A percentile compares a stretch with the other conserved stretches of the same genome.
phyloP scores from a whole-genome alignment of 2,888 invertebrate species.

The Synanthedon andrenaeformis region DNA sequence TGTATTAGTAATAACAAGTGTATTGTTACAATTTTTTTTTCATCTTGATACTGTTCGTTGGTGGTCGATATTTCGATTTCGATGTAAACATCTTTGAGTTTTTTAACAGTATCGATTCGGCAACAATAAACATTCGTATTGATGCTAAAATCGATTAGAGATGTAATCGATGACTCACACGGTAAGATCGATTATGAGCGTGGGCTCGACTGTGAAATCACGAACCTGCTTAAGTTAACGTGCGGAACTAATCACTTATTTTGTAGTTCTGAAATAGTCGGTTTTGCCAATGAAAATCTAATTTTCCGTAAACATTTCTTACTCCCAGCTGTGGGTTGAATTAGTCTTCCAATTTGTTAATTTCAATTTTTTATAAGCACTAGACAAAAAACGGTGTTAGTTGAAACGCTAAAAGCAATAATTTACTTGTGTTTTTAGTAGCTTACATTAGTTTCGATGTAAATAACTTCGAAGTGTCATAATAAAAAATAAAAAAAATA shows the following conservation, averaged over 20 bases:
- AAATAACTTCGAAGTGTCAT: too few species aligned
- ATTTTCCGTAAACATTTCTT: conserved; percentile 23
- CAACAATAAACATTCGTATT: conserved; percentile 25
- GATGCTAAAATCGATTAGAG: conserved; percentile 33
- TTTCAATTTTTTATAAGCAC: too few species aligned
- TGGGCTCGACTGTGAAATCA: conserved; percentile 41
- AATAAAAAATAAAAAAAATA: too few species aligned
- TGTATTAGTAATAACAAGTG: too few species aligned
- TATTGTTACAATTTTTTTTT: not conserved
- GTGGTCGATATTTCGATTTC: conserved; percentile 26
- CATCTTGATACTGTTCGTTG: conserved; percentile 9
- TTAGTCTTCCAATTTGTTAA: too few species aligned
- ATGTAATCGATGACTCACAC: conserved; percentile 32
- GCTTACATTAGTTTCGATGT: too few species aligned
- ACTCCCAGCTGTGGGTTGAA: conserved; percentile 6
- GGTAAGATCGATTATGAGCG: conserved; percentile 13
- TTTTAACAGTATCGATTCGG: conserved; percentile 22
- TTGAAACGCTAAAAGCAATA: too few species aligned
- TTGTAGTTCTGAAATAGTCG: conserved; percentile 17
- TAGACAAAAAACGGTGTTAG: too few species aligned
- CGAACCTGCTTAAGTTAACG: conserved; percentile 28
- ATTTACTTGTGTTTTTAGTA: too few species aligned
- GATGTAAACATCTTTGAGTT: conserved; percentile 11
- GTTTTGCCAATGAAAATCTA: conserved; percentile 19
- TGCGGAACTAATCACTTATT: conserved; percentile 44